Evolutionary conservation across 1,140 invertebrate genomes (phyloP), one percentile per base, ranked within the genome.

Genomic region (Dufourea novaeangliae): DNA sequence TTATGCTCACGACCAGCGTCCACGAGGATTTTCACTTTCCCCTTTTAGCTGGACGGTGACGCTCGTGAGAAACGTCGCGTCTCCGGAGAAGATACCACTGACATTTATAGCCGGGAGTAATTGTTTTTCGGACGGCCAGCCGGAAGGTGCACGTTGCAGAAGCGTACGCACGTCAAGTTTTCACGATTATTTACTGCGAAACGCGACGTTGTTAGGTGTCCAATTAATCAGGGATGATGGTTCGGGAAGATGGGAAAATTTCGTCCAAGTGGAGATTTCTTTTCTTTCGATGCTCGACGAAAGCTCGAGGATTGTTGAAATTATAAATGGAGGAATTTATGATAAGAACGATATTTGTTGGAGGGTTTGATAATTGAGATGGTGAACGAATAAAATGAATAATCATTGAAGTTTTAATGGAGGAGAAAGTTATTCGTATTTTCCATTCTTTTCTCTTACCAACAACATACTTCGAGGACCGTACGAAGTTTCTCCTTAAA

Each of bases 11-110:
- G 17, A 29, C 37, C 20, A 66, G 52, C 10, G 14, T 34, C 62
- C 71, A n/a, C n/a, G 52, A n/a, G 14, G 39, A 68, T 75, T 59
- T 59, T 57, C 73, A 39, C 72, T 75, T 75, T 75, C 73, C 37
- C 27, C 64, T n/a, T n/a, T n/a, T n/a, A n/a, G n/a, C n/a, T n/a
- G n/a, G n/a, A n/a, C n/a, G n/a, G n/a, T 37, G 64, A 44, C n/a
- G 11, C 10, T n/a, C 20, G 11, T 37, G 34, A 22, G 64, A 56
- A 75, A 57, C 34, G 22, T 67, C 63, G 10, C n/a, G 66, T 46
- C 11, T 2, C 0, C 29, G 37, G 6, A 1, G 7, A 22, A 10
- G 14, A 56, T 39, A 2, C 32, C 69, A 0, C 8, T 20, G 52
- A 22, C 63, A 32, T 75, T 75, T 75, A 67, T 32, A n/a, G 63